Conservation (phyloP, 2,888 invertebrate genomes). For the Rotaria magnacalcarata region DNA sequence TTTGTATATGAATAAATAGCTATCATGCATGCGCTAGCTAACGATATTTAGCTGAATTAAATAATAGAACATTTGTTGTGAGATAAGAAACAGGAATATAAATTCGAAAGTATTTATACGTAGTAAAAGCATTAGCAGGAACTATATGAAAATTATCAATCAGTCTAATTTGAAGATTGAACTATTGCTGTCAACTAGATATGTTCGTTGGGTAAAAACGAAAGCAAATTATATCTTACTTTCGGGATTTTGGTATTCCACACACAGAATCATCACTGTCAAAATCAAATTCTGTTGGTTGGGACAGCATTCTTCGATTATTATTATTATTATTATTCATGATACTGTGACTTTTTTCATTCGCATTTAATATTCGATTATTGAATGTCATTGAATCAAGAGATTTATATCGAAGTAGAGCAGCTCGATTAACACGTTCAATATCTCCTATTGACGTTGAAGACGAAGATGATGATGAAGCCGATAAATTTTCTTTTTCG, state of each 20-base stretch:
- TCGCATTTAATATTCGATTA: neutral
- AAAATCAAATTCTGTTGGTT: slow-evolving; percentile 15
- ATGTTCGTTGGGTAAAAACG: neutral
- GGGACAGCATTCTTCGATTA: neutral
- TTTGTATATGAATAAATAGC: too few species aligned
- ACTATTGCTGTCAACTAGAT: slow-evolving; percentile 33
- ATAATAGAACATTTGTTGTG: too few species aligned
- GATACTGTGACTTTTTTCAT: neutral
- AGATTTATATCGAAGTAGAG: slow-evolving; percentile 16
- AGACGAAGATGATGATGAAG: neutral
- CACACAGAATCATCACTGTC: slow-evolving; percentile 46
- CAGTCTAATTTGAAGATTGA: neutral
- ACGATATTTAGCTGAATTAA: too few species aligned
- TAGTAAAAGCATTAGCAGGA: too few species aligned
- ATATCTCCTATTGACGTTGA: neutral
- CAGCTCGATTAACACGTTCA: neutral
- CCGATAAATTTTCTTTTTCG: neutral
- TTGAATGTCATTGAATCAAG: slow-evolving; percentile 18
- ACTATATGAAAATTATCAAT: neutral
- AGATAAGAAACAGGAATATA: too few species aligned
- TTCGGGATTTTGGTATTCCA: slow-evolving; percentile 45
- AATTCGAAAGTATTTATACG: too few species aligned
- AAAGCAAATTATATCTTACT: neutral
- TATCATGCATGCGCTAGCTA: too few species aligned
- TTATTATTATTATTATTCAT: too few species aligned